Evolutionary conservation across 2,888 invertebrate species (phyloP), one percentile per base, ranked within the genome.

Genomic region (Leucophenga montana): DNA sequence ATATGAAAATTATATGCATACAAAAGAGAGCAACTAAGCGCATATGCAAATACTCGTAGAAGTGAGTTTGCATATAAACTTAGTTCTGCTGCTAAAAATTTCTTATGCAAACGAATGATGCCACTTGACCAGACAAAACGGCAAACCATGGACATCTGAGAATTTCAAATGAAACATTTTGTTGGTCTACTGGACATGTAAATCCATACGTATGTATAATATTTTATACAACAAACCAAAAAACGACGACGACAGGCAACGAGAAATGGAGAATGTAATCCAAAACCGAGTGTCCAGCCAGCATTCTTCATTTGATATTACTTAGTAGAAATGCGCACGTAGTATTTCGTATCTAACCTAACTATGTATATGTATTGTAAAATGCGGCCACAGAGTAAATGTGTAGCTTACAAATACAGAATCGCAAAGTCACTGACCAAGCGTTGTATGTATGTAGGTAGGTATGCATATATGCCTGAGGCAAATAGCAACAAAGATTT

Each of bases 151-250:
- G 14, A 50, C 8, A 8, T 39, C 33, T 14, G 16, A 59, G 72
- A 72, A 77, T 77, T 72, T 16, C 5, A 59, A 31, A 14, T 13
- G 57, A 31, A 31, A 59, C 70, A 68, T 54, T 70, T 69, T 54
- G 33, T 66, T 50, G 8, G 62, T n/a, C 62, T 39, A n/a, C 13
- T 50, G 6, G n/a, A 46, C 13, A 50, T 18, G 50, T n/a, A 48
- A 48, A 48, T 48, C 3, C 50, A n/a, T 16, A 50, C 13, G 11
- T 50, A 13, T 13, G 50, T 11, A 50, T 18, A 2, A 50, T 18
- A 2, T 14, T n/a, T 46, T 46, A 16, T 6, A 14, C 50, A 18
- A n/a, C 5, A 50, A 16, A 18, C 18, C 5, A 4, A 11, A 4
- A 50, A 3, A 5, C 8, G 22, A 56, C 53, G 53, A 16, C n/a